phyloP scores from a whole-genome alignment of 1,140 invertebrate species.

The Drosophila mojavensis region DNA sequence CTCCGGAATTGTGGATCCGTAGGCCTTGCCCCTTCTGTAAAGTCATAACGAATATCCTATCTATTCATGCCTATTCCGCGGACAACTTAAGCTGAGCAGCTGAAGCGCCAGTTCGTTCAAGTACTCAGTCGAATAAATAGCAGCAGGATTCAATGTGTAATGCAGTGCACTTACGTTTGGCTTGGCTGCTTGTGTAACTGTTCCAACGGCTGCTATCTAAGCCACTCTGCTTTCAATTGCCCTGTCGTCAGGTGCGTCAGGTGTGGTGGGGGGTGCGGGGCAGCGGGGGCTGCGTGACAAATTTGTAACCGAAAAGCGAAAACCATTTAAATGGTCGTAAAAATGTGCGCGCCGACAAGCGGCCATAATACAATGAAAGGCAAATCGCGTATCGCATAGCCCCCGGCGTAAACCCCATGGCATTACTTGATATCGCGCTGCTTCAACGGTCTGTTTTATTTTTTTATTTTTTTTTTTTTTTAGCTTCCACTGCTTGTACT shows the following conservation, averaged over 20 bases:
- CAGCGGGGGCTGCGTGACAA: slow-evolving; percentile 36
- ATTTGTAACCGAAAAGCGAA: slow-evolving; percentile 69
- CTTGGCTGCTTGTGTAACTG: neutral
- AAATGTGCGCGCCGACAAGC: slow-evolving; percentile 74
- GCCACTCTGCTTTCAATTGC: slow-evolving; percentile 30
- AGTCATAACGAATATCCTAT: too few species aligned
- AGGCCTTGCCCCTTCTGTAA: too few species aligned
- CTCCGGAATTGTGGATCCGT: too few species aligned
- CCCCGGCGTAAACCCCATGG: slow-evolving; percentile 24
- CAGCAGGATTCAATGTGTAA: slow-evolving; percentile 4
- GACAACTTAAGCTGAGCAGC: neutral
- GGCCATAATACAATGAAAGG: slow-evolving; percentile 75
- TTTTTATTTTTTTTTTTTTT: neutral
- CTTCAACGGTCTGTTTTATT: slow-evolving; percentile 5
- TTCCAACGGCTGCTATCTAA: neutral
- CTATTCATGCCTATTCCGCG: too few species aligned
- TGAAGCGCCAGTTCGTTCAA: neutral
- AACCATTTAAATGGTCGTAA: slow-evolving; percentile 79
- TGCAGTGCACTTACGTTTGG: neutral
- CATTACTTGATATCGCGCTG: slow-evolving; percentile 41
- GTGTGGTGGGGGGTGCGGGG: neutral
- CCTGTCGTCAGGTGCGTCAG: neutral
- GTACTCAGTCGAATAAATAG: neutral
- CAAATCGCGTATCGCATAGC: slow-evolving; percentile 56
- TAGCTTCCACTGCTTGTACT: neutral